Base-by-base conservation (phyloP, 2,888 invertebrate species). In the Chaetoderma sp. region DNA sequence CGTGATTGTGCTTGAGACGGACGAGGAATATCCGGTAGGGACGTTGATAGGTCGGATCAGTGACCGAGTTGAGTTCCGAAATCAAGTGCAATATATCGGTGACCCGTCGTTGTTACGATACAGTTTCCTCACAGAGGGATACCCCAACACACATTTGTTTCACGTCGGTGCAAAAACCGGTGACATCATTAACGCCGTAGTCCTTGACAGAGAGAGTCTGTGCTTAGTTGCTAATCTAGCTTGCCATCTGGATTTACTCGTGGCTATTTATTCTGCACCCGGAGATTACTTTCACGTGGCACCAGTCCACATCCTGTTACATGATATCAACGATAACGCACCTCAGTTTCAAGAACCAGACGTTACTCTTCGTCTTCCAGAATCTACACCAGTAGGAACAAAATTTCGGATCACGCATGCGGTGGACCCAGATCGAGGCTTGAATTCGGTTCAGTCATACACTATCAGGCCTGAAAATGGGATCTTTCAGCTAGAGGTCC, bases 291-390 rank as follows among this genome's bases (percentile, higher is more conserved):
- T 60, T 18, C n/a, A n/a, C n/a, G n/a, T n/a, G n/a, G 60, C 60
- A 42, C 49, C 44, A 49, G 95, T 97, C 4, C 90, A 93, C 49
- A 93, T 98, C 68, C 91, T 92, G 68, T 95, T 98, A 8, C 89
- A 92, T 52, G 98, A 98, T 86, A 96, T 96, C 86, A 98, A 98
- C 86, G 98, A 98, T 87, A 97, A 98, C 88, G 91, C 94, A 2
- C 98, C 98, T 0, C 92, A 91, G 16, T 98, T 98, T 87, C 93
- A 95, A 18, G 47, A 71, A 6, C 50, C 47, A 4, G 61, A 52
- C n/a, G 68, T 75, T 44, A 42, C 47, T 6, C 45, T 63, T 2
- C 23, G 56, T 27, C 49, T 67, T n/a, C 50, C 64, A 2, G 67
- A 67, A 60, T 42, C 63, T 4, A 55, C 60, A 18, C 39, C 60